Percentiles rank a stretch among this genome's conserved stretches.
Conservation (phyloP, 2,113 vertebrate species). For the Pleuronectes platessa region DNA sequence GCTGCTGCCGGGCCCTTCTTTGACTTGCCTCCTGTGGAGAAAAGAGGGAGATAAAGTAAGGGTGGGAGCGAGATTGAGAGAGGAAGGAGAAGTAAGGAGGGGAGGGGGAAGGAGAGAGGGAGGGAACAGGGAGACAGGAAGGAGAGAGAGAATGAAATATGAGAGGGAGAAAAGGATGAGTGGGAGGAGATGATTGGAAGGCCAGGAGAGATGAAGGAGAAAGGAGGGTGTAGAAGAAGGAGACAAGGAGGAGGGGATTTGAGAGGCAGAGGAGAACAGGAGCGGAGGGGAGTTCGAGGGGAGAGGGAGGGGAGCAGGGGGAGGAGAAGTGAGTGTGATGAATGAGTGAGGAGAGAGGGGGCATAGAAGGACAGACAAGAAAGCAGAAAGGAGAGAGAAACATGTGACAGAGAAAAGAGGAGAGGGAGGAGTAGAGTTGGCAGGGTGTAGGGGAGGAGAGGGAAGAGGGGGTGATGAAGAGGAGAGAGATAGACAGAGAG, state of each 20-base stretch:
- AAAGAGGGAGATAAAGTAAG: slow-evolving; percentile 43
- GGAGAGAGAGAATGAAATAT: slow-evolving; percentile 62
- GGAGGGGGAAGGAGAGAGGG: slow-evolving; percentile 33
- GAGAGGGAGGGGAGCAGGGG: slow-evolving; percentile 41
- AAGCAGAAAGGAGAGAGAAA: slow-evolving; percentile 56
- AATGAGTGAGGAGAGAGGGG: slow-evolving; percentile 60
- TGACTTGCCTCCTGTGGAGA: slow-evolving; percentile 81
- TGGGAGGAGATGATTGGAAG: slow-evolving; percentile 66
- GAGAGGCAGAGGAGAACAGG: slow-evolving; percentile 28
- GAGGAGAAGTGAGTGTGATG: slow-evolving; percentile 55
- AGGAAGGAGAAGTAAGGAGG: slow-evolving; percentile 40
- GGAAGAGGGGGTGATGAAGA: slow-evolving; percentile 16
- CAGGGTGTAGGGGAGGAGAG: slow-evolving; percentile 24
- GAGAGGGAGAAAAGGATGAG: slow-evolving; percentile 33
- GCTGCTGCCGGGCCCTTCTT: slow-evolving; percentile 71
- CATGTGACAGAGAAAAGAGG: slow-evolving; percentile 46
- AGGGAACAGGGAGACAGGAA: slow-evolving; percentile 43
- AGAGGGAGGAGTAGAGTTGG: slow-evolving; percentile 45
- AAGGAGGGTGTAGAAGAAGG: slow-evolving; percentile 48
- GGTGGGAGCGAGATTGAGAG: slow-evolving; percentile 43
- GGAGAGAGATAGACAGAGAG: slow-evolving; percentile 19
- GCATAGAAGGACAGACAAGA: slow-evolving; percentile 61
- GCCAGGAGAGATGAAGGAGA: slow-evolving; percentile 47
- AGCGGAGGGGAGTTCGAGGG: slow-evolving; percentile 31
- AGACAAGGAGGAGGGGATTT: slow-evolving; percentile 24